These are phyloP conservation scores for Aviceda subcristata DNA, from an alignment of 2,113 vertebrate genomes.

Conservation along the genomic window DNA sequence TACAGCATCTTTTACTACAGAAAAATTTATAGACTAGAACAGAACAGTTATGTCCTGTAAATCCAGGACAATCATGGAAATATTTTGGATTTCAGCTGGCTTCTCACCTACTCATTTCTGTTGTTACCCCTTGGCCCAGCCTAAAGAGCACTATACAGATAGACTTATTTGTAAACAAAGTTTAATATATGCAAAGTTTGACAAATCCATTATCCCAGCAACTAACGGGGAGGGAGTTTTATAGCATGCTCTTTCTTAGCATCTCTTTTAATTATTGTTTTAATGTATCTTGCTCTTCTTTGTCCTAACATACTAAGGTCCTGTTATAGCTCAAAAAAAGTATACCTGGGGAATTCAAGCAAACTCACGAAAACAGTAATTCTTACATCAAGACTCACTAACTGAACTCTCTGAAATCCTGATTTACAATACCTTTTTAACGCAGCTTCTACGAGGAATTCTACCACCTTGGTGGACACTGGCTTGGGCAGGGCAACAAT, in stretches of 20 bases:
- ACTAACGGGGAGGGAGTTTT: background rate
- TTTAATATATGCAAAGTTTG: background rate
- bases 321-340: background rate
- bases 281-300: background rate
- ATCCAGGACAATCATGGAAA: background rate
- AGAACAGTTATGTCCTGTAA: background rate
- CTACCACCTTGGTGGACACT: background rate
- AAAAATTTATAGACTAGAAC: background rate
- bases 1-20: background rate
- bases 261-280: background rate
- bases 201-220: background rate
- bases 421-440: background rate
- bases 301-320: background rate
- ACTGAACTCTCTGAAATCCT: background rate
- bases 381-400: background rate
- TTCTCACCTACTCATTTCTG: background rate
- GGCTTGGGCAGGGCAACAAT: background rate
- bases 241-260: background rate
- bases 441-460: background rate
- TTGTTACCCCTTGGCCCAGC: background rate
- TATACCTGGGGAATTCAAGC: background rate
- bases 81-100: background rate
- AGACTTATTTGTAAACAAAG: background rate
- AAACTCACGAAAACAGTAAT: background rate
- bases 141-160: background rate